These are phyloP conservation scores for Drosophila imparisetae DNA, from an alignment of 2,888 invertebrate species.

Conservation along the genomic window DNA sequence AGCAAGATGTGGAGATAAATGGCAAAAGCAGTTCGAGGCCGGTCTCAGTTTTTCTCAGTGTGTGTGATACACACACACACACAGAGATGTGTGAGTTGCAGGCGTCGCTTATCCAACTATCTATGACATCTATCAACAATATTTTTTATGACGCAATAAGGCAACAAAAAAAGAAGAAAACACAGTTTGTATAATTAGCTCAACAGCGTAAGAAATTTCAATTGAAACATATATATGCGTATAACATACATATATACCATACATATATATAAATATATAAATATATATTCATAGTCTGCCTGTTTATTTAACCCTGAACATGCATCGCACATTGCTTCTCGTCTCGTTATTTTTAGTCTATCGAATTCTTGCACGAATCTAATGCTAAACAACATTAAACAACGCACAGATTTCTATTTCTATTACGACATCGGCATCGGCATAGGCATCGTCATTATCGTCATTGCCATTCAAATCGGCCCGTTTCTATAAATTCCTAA, in stretches of 20 bases:
- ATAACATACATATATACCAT: constrained; percentile 9
- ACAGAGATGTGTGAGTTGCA: constrained; percentile 17
- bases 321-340: constrained; percentile 46
- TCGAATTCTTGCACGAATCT: constrained; percentile 60
- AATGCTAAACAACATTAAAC: constrained; percentile 60
- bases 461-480: constrained; percentile 21
- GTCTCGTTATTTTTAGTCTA: constrained; percentile 26
- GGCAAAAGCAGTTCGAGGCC: constrained; percentile 54
- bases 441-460: constrained; percentile 25
- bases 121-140: constrained; percentile 61
- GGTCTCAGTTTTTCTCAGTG: constrained; percentile 43
- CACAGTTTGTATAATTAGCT: constrained; percentile 59
- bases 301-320: constrained; percentile 71
- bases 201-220: constrained; percentile 33
- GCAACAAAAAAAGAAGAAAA: constrained; percentile 23
- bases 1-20: constrained; percentile 18
- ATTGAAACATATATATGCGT: constrained; percentile 17
- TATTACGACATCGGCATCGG: constrained; percentile 69
- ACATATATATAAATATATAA: constrained; percentile 3
- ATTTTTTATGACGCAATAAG: constrained; percentile 72
- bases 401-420: constrained; percentile 21
- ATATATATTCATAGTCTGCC: constrained; percentile 2
- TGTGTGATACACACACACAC: constrained; percentile 2
- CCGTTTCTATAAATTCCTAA: constrained; percentile 58
- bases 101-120: constrained; percentile 63